A percentile compares a stretch with the other conserved stretches of the same genome.
These are phyloP conservation scores for Pachycephala philippinensis DNA, from an alignment of 2,113 vertebrate species.

Conservation along the genomic window DNA sequence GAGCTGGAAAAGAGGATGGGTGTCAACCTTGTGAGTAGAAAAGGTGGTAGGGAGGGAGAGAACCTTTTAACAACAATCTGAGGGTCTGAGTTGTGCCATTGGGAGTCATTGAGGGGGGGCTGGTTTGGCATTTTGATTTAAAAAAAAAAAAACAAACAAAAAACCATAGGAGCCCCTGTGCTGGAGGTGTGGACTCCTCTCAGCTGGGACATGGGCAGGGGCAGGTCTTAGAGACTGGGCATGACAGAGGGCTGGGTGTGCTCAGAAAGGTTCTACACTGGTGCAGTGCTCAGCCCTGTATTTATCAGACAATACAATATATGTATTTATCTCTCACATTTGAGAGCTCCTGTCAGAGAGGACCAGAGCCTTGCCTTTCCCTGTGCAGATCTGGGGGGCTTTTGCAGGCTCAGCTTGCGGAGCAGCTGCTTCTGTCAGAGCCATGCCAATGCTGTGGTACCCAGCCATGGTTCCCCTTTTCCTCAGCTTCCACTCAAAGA, in stretches of 20 bases:
- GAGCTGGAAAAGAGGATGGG: not conserved
- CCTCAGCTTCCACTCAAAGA: not conserved
- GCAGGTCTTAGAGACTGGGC: not conserved
- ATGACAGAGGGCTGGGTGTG: not conserved
- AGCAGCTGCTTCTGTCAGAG: not conserved
- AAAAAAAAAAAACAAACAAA: not conserved
- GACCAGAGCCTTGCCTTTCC: not conserved
- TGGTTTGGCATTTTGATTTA: not conserved
- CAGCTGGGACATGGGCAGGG: rapidly evolving
- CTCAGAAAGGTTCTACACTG: not conserved
- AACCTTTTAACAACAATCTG: not conserved
- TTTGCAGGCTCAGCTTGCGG: not conserved
- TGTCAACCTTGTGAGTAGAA: not conserved
- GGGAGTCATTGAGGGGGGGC: not conserved
- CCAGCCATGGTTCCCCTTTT: not conserved
- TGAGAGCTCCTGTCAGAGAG: not conserved
- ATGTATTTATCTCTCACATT: not conserved
- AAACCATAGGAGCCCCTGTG: not conserved
- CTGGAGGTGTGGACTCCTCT: not conserved
- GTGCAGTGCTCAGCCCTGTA: not conserved
- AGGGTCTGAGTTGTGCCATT: not conserved
- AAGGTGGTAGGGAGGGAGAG: not conserved
- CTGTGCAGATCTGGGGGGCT: not conserved
- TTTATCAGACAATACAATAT: not conserved
- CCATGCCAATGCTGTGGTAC: rapidly evolving